A percentile compares a stretch with the other conserved stretches of the same genome.
Conservation (phyloP, 2,113 vertebrate genomes). For the Potamarius usumacintae region DNA sequence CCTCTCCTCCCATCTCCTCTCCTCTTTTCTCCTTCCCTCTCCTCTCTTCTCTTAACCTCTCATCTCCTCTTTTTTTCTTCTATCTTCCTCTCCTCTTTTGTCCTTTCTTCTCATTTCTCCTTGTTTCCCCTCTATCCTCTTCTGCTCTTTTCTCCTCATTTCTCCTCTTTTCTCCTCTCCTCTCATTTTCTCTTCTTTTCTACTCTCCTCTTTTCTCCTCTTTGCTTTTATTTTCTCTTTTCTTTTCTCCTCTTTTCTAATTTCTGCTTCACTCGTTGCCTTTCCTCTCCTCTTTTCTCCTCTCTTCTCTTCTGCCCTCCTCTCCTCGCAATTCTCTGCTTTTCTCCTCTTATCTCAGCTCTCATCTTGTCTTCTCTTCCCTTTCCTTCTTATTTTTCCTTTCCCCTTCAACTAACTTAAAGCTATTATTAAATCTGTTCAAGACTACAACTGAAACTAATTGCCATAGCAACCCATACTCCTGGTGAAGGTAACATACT, state of each 20-base stretch:
- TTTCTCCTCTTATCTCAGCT: background rate
- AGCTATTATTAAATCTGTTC: slow-evolving; percentile 17
- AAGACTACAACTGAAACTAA: slow-evolving; percentile 36
- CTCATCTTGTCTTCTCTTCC: background rate
- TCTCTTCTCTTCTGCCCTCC: too few relatives aligned
- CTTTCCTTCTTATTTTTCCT: background rate
- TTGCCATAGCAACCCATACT: slow-evolving; percentile 57
- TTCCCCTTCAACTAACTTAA: background rate
- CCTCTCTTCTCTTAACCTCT: too few relatives aligned
- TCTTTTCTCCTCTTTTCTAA: background rate
- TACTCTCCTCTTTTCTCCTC: background rate
- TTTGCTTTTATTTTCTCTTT: too few relatives aligned
- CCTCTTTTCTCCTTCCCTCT: background rate
- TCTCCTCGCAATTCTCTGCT: background rate
- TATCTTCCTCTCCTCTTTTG: background rate
- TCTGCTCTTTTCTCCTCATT: background rate
- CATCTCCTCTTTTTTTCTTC: too few relatives aligned
- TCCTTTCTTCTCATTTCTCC: background rate
- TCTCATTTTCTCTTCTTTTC: background rate
- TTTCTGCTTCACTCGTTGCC: rapidly evolving
- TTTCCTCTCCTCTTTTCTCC: rapidly evolving
- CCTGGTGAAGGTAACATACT: background rate
- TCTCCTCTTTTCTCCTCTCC: background rate
- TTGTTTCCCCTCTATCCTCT: background rate
- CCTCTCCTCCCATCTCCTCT: rapidly evolving